A percentile compares a stretch with the other conserved stretches of the same genome.
These are phyloP conservation scores for Oscarella lobularis DNA, from an alignment of 37 sponge, comb jelly and placozoan species.

Conservation along the genomic window DNA sequence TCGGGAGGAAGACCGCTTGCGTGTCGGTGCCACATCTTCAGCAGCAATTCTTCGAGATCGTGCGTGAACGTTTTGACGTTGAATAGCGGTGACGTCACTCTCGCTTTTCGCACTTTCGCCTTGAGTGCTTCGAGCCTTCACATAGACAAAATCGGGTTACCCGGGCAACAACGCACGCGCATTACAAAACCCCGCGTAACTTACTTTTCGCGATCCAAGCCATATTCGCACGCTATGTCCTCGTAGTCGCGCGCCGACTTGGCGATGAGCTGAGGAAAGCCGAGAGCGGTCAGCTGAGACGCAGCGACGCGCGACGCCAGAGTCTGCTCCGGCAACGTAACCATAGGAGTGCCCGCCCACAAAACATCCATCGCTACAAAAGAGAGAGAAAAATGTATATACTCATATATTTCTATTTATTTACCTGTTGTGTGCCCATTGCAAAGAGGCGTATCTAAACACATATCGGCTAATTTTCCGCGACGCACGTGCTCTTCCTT, in stretches of 20 bases:
- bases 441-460: conserved; percentile 97
- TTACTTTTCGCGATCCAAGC: conserved; percentile 72
- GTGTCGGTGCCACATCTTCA: conserved; percentile 58
- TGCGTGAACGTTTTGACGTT: conserved; percentile 68
- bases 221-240: conserved; percentile 80
- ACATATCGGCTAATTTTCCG: conserved; percentile 87
- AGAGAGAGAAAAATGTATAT: no score
- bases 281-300: conserved; percentile 78
- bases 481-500: conserved; percentile 97
- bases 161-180: not conserved
- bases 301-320: conserved; percentile 98
- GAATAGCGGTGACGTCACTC: conserved; percentile 81
- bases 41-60: conserved; percentile 59
- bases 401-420: no score
- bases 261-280: conserved; percentile 89
- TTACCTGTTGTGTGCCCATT: conserved; percentile 92
- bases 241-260: conserved; percentile 60
- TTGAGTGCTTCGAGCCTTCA: not conserved
- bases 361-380: conserved; percentile 79
- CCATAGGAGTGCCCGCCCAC: conserved; percentile 97
- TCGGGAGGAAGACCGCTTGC: conserved; percentile 69
- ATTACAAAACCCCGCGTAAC: conserved; percentile 12
- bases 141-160: no score
- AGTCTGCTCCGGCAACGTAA: conserved; percentile 81
- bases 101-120: conserved; percentile 49